Conservation (phyloP, 2,797 vertebrate genomes). For the Hippocampus kuda region DNA sequence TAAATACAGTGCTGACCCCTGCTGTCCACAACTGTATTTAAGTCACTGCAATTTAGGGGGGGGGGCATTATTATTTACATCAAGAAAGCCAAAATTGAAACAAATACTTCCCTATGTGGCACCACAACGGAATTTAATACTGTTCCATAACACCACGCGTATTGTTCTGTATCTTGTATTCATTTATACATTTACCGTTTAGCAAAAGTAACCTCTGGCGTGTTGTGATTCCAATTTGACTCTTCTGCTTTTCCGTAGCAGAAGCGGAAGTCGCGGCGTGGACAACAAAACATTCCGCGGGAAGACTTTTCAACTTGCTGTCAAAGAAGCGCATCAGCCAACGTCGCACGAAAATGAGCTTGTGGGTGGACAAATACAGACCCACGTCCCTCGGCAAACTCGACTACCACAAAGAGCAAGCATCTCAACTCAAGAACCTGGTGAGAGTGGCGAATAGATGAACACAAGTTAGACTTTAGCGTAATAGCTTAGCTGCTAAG, state of each 20-base stretch:
- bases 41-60: no score
- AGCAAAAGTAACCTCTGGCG: no score
- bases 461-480: not conserved
- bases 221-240: conserved; percentile 17
- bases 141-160: no score
- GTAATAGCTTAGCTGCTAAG: not conserved
- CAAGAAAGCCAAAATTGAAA: no score
- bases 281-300: conserved; percentile 53
- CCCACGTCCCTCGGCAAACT: conserved; percentile 75
- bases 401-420: conserved; percentile 90
- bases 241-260: conserved; percentile 36
- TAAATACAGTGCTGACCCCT: no score
- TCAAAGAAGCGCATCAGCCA: not conserved
- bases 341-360: conserved; percentile 69
- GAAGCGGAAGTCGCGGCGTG: not conserved
- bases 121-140: no score
- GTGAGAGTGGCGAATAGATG: conserved; percentile 53
- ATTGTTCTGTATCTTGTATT: no score
- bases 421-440: conserved; percentile 80
- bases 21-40: no score
- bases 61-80: no score
- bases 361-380: conserved; percentile 93
- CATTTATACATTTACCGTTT: no score
- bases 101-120: no score
- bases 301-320: conserved; percentile 26